phyloP scores from a whole-genome alignment of 2,797 vertebrate genomes.

The Paguma larvata region DNA sequence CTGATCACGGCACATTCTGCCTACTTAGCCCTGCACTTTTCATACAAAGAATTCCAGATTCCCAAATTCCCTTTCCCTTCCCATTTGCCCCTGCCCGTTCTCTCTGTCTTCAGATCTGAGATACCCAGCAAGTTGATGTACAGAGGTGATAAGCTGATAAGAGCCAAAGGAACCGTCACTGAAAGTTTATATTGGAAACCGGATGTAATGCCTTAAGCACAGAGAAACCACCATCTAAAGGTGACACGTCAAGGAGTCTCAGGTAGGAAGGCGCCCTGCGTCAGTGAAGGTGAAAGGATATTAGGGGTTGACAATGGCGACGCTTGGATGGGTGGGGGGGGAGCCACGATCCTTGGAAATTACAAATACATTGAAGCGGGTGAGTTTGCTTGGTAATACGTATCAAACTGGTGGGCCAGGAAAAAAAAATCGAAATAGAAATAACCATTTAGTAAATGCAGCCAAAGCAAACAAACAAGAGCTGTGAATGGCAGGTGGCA shows the following conservation, averaged over 20 bases:
- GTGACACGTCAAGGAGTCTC: not conserved
- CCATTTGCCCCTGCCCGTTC: not conserved
- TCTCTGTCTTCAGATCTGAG: not conserved
- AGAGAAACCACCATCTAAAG: not conserved
- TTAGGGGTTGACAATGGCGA: not conserved
- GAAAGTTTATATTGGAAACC: not conserved
- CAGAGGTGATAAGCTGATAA: not conserved
- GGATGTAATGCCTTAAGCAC: not conserved
- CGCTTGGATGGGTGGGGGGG: no score
- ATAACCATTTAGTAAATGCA: rapidly evolving
- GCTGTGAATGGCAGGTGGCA: no score
- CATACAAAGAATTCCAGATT: not conserved
- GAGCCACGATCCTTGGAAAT: not conserved
- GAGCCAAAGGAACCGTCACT: not conserved
- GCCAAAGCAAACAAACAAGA: not conserved
- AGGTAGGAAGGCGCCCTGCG: not conserved
- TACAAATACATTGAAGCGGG: not conserved
- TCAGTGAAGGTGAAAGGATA: not conserved
- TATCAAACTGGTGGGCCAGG: not conserved
- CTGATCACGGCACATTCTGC: not conserved
- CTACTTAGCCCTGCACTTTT: not conserved
- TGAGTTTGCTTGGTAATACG: not conserved
- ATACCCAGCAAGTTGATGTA: not conserved
- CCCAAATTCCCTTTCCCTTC: not conserved
- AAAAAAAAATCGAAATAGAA: not conserved